Evolutionary conservation across 2,797 vertebrate species (phyloP).

Genomic region (Cynodonichthys magdalenae): DNA sequence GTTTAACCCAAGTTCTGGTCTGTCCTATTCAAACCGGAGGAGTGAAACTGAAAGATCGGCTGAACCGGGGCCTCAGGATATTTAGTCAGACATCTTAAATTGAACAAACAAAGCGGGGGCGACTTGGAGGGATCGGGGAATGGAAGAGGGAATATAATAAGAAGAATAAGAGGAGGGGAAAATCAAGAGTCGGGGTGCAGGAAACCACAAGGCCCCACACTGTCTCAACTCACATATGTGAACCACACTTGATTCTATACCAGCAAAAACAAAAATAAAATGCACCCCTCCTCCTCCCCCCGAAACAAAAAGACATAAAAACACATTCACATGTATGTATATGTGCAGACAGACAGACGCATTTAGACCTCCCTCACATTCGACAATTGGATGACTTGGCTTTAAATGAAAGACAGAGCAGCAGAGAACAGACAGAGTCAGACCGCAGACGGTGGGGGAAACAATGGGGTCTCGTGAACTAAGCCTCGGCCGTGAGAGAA

Average conservation of each 20-base stretch:
- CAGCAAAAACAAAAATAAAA: slow-evolving; percentile 17
- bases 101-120: slow-evolving; percentile 63
- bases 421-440: slow-evolving; percentile 38
- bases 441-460: slow-evolving; percentile 66
- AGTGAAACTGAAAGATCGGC: slow-evolving; percentile 56
- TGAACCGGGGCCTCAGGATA: slow-evolving; percentile 50
- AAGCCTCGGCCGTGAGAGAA: slow-evolving; percentile 59
- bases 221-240: slow-evolving; percentile 74
- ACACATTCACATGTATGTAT: slow-evolving; percentile 43
- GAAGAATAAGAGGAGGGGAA: slow-evolving; percentile 54
- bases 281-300: not conserved
- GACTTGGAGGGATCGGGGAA: slow-evolving; percentile 35
- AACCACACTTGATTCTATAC: slow-evolving; percentile 65
- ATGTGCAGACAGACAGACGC: slow-evolving; percentile 50
- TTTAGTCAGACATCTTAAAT: slow-evolving; percentile 61
- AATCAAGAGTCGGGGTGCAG: slow-evolving; percentile 62
- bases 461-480: slow-evolving; percentile 65
- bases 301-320: slow-evolving; percentile 24
- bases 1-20: slow-evolving; percentile 43
- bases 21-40: slow-evolving; percentile 41
- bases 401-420: slow-evolving; percentile 55
- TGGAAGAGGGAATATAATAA: slow-evolving; percentile 47
- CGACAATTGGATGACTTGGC: slow-evolving; percentile 61
- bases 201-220: slow-evolving; percentile 78
- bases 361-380: slow-evolving; percentile 34